Conservation (phyloP, 2,113 vertebrate genomes). For the Pagrus major region DNA sequence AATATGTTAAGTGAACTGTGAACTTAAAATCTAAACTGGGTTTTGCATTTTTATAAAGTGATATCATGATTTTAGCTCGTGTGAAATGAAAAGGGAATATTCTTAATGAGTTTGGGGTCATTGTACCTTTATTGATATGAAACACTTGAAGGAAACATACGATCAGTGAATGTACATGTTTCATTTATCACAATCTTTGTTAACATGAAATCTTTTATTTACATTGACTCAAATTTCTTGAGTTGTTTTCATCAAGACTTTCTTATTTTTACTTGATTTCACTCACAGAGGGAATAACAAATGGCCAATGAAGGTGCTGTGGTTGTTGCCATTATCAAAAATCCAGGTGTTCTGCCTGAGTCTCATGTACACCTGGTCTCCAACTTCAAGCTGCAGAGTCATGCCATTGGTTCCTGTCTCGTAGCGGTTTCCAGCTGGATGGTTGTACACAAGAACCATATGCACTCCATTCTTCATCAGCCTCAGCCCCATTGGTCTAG, state of each 20-base stretch:
- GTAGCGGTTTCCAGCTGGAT: neutral
- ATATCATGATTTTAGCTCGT: too few species aligned
- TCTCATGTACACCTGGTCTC: conserved; percentile 61
- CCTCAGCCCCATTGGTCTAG: too few species aligned
- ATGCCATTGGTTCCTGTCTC: conserved; percentile 55
- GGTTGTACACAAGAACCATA: too few species aligned
- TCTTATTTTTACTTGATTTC: neutral
- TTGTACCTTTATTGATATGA: too few species aligned
- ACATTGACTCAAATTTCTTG: neutral
- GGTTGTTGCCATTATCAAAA: neutral
- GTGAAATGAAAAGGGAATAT: too few species aligned
- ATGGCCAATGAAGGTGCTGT: conserved; percentile 59
- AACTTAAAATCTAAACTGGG: too few species aligned
- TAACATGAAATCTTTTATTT: too few species aligned
- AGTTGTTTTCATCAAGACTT: neutral
- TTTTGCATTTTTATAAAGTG: too few species aligned
- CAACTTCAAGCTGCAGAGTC: conserved; percentile 43
- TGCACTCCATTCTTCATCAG: too few species aligned
- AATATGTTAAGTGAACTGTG: too few species aligned
- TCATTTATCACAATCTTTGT: neutral
- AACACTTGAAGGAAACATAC: too few species aligned
- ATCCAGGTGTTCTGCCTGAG: conserved; percentile 43
- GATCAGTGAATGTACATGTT: neutral
- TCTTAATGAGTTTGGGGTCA: too few species aligned
- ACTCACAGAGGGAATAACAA: conserved; percentile 59